Percentiles rank a stretch among this genome's conserved stretches.
These are phyloP conservation scores for Lepus timidus DNA, from an alignment of 2,113 vertebrate genomes.

Conservation along the genomic window DNA sequence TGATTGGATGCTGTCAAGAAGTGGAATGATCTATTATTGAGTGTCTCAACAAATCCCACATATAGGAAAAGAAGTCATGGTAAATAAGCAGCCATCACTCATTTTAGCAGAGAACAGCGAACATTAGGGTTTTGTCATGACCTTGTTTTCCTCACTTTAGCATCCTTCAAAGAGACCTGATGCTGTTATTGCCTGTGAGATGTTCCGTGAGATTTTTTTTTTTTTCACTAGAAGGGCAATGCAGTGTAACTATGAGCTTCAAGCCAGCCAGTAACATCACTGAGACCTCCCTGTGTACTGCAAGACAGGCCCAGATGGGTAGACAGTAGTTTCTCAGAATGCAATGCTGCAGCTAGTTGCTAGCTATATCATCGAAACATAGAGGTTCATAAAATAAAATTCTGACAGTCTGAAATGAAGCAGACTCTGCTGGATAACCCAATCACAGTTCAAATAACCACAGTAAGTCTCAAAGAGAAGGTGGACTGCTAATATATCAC, in stretches of 20 bases:
- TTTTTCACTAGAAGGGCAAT: background rate
- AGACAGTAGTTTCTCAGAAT: background rate
- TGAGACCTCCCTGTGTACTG: background rate
- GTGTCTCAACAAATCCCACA: background rate
- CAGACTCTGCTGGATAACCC: background rate
- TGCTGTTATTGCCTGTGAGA: background rate
- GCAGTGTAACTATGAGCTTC: background rate
- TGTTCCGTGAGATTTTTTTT: background rate
- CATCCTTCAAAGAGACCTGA: background rate
- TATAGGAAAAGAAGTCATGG: background rate
- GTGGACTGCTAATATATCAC: background rate
- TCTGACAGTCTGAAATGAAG: background rate
- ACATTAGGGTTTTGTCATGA: background rate
- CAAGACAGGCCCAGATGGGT: no score
- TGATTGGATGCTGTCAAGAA: background rate
- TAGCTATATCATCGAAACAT: background rate
- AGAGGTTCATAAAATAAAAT: background rate
- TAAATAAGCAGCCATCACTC: background rate
- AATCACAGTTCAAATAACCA: background rate
- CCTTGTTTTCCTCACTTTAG: background rate
- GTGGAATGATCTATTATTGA: background rate
- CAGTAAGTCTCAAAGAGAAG: background rate
- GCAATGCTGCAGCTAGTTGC: background rate
- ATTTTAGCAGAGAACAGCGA: background rate
- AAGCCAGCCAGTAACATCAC: background rate